Base-by-base conservation (phyloP, 2,113 vertebrate genomes). In the Oxyura jamaicensis region DNA sequence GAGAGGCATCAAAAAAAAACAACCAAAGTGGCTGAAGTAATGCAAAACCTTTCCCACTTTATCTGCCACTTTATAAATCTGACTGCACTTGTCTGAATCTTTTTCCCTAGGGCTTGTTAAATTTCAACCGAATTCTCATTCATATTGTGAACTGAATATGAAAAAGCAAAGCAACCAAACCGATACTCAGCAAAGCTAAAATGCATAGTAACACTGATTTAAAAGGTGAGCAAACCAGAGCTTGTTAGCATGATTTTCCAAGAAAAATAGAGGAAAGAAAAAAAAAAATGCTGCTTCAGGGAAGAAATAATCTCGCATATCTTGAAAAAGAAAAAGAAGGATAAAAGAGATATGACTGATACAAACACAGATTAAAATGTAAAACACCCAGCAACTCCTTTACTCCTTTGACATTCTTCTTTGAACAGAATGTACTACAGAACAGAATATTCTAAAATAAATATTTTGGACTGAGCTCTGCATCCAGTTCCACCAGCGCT, bases 91-190 rank as follows among this genome's bases (percentile, higher is more conserved):
- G 78, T 95, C 86, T 96, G 88, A 97, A 93, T 97, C 93, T 88
- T 95, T 97, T 95, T 94, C 95, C 93, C 76, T 50, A 79, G 72
- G 90, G 83, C 75, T 97, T 95, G 90, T 93, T 96, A 95, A 94
- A 97, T 97, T 97, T 97, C 92, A 94, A 66, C 42, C 95, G 93
- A 97, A 90, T 96, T 96, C 85, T 86, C 91, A 93, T 93, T 95
- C 81, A 68, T 91, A 53, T 93, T 94, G 85, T 91, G 96, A 96
- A 91, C 83, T 77, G 96, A 97, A 93, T 95, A 89, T 67, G 91
- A 93, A 96, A 95, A 91, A 77, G 77, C 48, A 88, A 95, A 93
- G 80, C 48, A 4, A 78, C 72, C 79, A 72, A 91, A 94, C 68
- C 81, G 83, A 90, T 76, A 85, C 91, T 94, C 96, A 97, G 95